Conservation (phyloP, 2,888 invertebrate species). For the Deilephila porcellus region DNA sequence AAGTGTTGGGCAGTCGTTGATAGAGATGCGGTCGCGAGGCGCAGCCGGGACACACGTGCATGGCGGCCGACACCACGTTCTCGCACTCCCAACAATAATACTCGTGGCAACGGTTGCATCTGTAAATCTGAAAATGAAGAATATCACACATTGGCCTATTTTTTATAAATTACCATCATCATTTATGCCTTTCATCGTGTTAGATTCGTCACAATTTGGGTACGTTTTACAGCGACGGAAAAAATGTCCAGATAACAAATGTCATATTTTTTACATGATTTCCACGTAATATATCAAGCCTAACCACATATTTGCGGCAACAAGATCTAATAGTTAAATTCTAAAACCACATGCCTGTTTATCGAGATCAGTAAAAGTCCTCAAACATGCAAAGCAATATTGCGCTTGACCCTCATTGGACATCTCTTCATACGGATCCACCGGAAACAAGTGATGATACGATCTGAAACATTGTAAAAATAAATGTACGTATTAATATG, state of each 20-base stretch:
- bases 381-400: conserved; percentile 91
- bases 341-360: conserved; percentile 86
- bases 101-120: conserved; percentile 91
- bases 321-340: no score
- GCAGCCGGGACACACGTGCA: conserved; percentile 99
- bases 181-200: no score
- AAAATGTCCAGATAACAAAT: no score
- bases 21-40: conserved; percentile 86
- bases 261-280: no score
- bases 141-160: no score
- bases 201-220: no score
- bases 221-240: no score
- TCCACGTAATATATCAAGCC: no score
- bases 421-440: conserved; percentile 92
- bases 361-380: conserved; percentile 86
- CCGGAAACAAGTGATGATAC: conserved; percentile 98
- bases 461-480: conserved; percentile 84
- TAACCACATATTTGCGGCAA: no score
- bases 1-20: conserved; percentile 71
- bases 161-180: no score
- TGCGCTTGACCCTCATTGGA: conserved; percentile 84
- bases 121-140: conserved; percentile 86
- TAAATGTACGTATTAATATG: no score
- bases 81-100: conserved; percentile 98
- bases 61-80: conserved; percentile 94